These are phyloP conservation scores for Spilogale gracilis DNA, from an alignment of 2,113 vertebrate species.

Conservation along the genomic window DNA sequence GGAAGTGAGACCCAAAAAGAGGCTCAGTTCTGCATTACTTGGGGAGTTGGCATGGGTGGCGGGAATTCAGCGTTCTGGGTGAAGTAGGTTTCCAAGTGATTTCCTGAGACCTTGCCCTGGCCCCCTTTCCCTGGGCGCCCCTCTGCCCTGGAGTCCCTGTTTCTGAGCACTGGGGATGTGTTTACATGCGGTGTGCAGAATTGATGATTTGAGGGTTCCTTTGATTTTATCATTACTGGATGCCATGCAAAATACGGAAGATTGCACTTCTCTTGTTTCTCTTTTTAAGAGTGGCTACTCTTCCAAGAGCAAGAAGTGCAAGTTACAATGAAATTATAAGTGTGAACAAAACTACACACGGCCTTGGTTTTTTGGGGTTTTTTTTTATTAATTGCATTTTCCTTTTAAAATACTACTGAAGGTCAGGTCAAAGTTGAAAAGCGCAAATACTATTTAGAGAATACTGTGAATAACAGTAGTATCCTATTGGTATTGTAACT, in stretches of 20 bases:
- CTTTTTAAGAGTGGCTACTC: constrained; percentile 53
- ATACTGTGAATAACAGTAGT: constrained; percentile 63
- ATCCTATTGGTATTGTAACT: constrained; percentile 35
- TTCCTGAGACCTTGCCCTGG: neutral
- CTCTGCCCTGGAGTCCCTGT: neutral
- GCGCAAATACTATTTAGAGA: constrained; percentile 62
- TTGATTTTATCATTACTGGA: constrained; percentile 45
- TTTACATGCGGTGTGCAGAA: neutral
- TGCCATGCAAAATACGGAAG: neutral
- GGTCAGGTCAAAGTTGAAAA: constrained; percentile 69
- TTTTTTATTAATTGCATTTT: constrained; percentile 65
- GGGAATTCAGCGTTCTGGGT: neutral
- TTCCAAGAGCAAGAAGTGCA: constrained; percentile 44
- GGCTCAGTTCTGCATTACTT: neutral
- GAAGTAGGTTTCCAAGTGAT: neutral
- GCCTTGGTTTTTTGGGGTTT: neutral
- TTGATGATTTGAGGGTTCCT: neutral
- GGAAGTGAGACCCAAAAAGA: neutral
- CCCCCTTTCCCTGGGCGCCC: neutral
- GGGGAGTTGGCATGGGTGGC: neutral
- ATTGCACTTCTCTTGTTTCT: neutral
- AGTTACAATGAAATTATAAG: constrained; percentile 38
- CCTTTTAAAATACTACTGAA: constrained; percentile 84
- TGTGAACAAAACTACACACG: neutral
- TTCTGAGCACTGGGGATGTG: neutral